Evolutionary conservation across 2,113 vertebrate species (phyloP), one percentile per base, ranked within the genome.

Genomic region (Hippocampus guttulatus): DNA sequence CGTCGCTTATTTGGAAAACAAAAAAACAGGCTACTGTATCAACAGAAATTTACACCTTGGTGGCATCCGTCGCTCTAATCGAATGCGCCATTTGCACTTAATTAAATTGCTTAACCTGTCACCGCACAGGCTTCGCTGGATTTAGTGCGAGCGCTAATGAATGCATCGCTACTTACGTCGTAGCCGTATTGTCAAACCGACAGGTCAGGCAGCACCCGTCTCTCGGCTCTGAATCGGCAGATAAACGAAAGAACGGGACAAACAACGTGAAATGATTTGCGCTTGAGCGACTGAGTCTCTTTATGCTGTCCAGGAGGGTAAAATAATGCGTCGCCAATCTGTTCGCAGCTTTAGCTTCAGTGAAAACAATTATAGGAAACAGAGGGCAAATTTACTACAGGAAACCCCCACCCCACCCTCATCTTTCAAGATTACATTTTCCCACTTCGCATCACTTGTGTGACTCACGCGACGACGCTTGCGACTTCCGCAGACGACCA

Each of bases 261-360:
- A 85, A 70, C 86, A 81, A 88, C 74, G 47, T 73, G 70, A 82
- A 84, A 80, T 45, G 75, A 67, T 84, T 68, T 21, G 14, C 61
- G 73, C 82, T 80, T 78, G 67, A 70, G 51, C 3, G 51, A 61
- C 73, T 45, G 21, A 68, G 52, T 12, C 27, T 20, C 0, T 30
- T 55, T 49, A 40, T 57, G 64, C 40, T 69, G 68, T n/a, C 8
- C 8, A 1, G 15, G 47, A 45, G 43, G 12, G 12, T 14, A 14
- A 45, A 45, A 45, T 11, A 51, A 51, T 51, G 18, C 20, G 7
- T 6, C 20, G 16, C 8, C 16, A 16, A 18, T 49, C 15, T 52
- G 51, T 52, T n/a, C 3, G 20, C 51, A 52, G 51, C 51, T 52
- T 60, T 60, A 30, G 57, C 57, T 61, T 20, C 0, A 60, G 9